Base-by-base conservation (phyloP, 2,888 invertebrate species). In the Saturnia pavonia region DNA sequence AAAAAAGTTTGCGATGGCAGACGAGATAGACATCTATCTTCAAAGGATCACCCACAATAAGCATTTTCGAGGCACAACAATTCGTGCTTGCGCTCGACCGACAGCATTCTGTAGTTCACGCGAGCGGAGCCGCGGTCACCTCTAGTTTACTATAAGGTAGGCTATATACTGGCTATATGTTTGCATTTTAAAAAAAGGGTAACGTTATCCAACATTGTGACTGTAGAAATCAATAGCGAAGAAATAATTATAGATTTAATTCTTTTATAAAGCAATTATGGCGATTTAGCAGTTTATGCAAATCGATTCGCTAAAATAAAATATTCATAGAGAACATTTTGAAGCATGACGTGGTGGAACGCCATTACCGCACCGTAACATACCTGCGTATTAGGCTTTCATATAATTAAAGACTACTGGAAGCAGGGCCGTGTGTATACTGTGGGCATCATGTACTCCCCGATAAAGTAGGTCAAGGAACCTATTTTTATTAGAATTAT, bases 271-370 rank as follows among this genome's bases (percentile, higher is more conserved):
- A 40, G 9, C 19, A 40, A 40, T 40, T 65, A 40, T n/a, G 65
- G 12, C 7, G 40, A n/a, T 65, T 65, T 65, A 19, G 65, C 65
- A 34, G n/a, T 40, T 65, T 19, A 65, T 40, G 19, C 3, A 12
- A 65, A 65, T 65, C 65, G 65, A 65, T 65, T 65, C 40, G 40
- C 40, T 34, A 22, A n/a, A 19, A 65, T 65, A 65, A 40, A 65
- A 65, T 65, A 65, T 65, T 65, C 40, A 65, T n/a, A 34, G 65
- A 11, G 4, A n/a, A 9, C 8, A n/a, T 19, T 19, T n/a, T n/a
- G 40, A 16, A 22, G n/a, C 19, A 19, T 65, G 34, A 65, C 65
- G 65, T 65, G 65, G 34, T 34, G 40, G 19, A 40, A n/a, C 40
- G 19, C 65, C 22, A 40, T 34, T 60, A n/a, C 40, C 40, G 65